Evolutionary conservation across 2,888 invertebrate genomes (phyloP).

Genomic region (Drosophila stalkeri): DNA sequence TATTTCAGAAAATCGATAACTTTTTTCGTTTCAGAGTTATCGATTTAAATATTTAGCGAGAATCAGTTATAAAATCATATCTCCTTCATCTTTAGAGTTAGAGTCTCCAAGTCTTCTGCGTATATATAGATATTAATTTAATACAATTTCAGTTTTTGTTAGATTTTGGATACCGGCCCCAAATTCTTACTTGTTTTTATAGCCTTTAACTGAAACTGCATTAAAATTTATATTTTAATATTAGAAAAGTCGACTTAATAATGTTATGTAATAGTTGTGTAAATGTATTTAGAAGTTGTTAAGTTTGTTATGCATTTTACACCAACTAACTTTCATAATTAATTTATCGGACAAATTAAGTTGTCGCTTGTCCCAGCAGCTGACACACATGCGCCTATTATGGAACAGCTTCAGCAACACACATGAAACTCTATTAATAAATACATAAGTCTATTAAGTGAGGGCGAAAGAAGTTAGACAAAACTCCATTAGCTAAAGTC

Average conservation of each 20-base stretch:
- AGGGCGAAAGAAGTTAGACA: background rate
- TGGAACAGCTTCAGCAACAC: background rate
- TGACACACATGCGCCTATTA: constrained; percentile 13
- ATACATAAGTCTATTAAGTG: background rate
- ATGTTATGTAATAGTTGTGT: constrained; percentile 4
- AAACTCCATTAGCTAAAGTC: constrained; percentile 2
- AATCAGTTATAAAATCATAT: no score
- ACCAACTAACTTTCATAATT: constrained; percentile 25
- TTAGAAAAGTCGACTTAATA: constrained; percentile 9
- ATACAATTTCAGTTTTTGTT: no score
- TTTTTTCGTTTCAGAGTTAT: no score
- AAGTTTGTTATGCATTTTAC: constrained; percentile 22
- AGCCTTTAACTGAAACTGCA: no score
- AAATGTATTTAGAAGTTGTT: constrained; percentile 14
- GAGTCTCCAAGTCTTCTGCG: no score
- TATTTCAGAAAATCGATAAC: no score
- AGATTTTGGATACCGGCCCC: no score
- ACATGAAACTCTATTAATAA: background rate
- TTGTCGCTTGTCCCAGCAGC: constrained; percentile 5
- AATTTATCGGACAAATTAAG: constrained; percentile 21
- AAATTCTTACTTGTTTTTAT: no score
- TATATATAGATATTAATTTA: no score
- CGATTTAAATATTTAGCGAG: no score
- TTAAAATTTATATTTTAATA: no score
- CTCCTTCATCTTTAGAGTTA: no score